These are phyloP conservation scores for Acropternis orthonyx DNA, from an alignment of 2,797 vertebrate genomes.

Conservation along the genomic window DNA sequence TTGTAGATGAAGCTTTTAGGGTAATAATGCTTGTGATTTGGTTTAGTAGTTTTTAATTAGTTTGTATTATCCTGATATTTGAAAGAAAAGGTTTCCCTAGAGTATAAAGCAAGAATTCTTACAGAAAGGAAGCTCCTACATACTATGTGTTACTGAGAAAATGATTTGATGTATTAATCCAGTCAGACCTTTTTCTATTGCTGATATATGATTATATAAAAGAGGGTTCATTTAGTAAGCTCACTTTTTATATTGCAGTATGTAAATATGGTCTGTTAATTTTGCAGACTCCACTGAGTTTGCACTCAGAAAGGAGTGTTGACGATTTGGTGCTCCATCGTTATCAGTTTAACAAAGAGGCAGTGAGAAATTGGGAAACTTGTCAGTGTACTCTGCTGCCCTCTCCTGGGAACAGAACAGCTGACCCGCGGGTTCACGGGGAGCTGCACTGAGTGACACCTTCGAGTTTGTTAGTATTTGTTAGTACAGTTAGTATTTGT, in stretches of 20 bases:
- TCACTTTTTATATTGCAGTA: background rate
- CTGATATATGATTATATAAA: background rate
- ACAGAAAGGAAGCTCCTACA: background rate
- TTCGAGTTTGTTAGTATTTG: background rate
- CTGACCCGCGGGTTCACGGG: background rate
- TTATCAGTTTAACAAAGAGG: background rate
- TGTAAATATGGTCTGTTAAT: background rate
- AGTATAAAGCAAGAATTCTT: background rate
- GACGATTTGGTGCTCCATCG: background rate
- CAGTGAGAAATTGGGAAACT: background rate
- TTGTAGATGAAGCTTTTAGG: background rate
- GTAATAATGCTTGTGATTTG: background rate
- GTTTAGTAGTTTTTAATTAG: background rate
- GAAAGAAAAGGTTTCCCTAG: background rate
- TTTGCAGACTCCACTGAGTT: background rate
- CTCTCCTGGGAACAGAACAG: conserved; percentile 42
- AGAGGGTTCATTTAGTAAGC: background rate
- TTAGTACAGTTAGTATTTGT: background rate
- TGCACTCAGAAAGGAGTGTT: background rate
- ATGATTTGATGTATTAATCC: background rate
- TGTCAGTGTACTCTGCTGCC: conserved; percentile 9
- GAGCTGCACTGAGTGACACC: rapidly evolving
- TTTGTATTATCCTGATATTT: background rate
- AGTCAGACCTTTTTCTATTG: background rate
- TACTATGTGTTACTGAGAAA: background rate